Evolutionary conservation across 2,888 invertebrate genomes (phyloP), one percentile per base, ranked within the genome.

Genomic region (Maniola hyperantus): DNA sequence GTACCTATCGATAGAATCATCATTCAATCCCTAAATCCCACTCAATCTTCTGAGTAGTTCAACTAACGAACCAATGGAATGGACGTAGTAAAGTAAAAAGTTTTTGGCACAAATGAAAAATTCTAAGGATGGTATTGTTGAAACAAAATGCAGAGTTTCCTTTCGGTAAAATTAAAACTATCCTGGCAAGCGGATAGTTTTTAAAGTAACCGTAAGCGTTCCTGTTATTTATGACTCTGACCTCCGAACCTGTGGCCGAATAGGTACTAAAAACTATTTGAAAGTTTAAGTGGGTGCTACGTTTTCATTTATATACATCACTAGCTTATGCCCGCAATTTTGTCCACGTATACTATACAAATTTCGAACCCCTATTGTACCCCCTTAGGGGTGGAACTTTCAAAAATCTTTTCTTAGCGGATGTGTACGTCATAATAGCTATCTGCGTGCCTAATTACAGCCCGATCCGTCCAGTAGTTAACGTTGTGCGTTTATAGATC

Each of bases 31-130:
- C 61, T 61, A 51, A 61, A 81, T 79, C 79, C 73, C 72, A 80
- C 75, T 82, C 82, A 81, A 84, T 85, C 83, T 78, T 77, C 76
- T 80, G 81, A 84, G 82, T 83, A 81, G 75, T 74, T 74, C 76
- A 76, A 79, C 77, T 83, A 84, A 84, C 82, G 80, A 81, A 82
- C 76, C 75, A 75, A 80, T 78, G 74, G 70, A 68, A 76, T 73
- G 68, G 71, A 73, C 68, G 72, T 68, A 70, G 71, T 72, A 72
- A 72, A 73, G 73, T 72, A 75, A 70, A 77, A 81, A 82, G 75
- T 84, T 84, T 83, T 81, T 82, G 83, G 84, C 83, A 83, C 76
- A 70, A 26, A 64, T 69, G 69, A 66, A 73, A 75, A 75, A 73
- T 78, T 73, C 72, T 61, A 70, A 67, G 53, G 18, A 66, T 61